Conservation (phyloP, 2,797 vertebrate genomes). For the Microcaecilia unicolor region DNA sequence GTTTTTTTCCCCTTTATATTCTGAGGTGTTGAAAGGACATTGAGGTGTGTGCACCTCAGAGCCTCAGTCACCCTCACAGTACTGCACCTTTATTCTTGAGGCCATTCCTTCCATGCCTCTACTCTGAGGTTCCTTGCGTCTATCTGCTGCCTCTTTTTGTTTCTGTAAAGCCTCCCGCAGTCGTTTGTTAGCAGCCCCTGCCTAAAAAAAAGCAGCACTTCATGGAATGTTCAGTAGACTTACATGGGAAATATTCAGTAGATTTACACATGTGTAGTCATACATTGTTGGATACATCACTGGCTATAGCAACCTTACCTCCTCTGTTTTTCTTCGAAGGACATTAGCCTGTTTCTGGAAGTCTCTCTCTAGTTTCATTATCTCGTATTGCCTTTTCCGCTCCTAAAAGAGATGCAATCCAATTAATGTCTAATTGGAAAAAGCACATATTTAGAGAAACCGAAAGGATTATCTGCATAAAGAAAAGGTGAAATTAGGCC, state of each 20-base stretch:
- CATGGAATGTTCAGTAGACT: too few relatives aligned
- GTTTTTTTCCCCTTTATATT: too few relatives aligned
- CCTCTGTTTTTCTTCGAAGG: slow-evolving; percentile 87
- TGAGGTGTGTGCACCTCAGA: too few relatives aligned
- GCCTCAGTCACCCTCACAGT: too few relatives aligned
- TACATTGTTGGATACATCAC: too few relatives aligned
- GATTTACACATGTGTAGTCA: too few relatives aligned
- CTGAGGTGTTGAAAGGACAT: too few relatives aligned
- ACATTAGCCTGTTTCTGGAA: slow-evolving; percentile 88
- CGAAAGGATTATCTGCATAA: too few relatives aligned
- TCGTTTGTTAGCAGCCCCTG: slow-evolving; percentile 88
- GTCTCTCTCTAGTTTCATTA: slow-evolving; percentile 86
- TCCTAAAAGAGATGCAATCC: slow-evolving; percentile 65
- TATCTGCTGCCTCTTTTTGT: slow-evolving; percentile 73
- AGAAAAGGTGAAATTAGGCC: too few relatives aligned
- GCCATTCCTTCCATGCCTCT: slow-evolving; percentile 71
- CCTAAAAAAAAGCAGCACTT: slow-evolving; percentile 45
- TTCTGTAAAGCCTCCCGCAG: slow-evolving; percentile 86
- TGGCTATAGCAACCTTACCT: slow-evolving; percentile 58
- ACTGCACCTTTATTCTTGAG: slow-evolving; percentile 74
- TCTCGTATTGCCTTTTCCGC: slow-evolving; percentile 87
- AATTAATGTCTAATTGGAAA: too few relatives aligned
- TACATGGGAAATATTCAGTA: too few relatives aligned
- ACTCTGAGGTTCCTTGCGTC: slow-evolving; percentile 68
- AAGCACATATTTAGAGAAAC: too few relatives aligned